Evolutionary conservation across 92 coral and sea anemone genomes (phyloP).

Genomic region (Siderastrea radians): DNA sequence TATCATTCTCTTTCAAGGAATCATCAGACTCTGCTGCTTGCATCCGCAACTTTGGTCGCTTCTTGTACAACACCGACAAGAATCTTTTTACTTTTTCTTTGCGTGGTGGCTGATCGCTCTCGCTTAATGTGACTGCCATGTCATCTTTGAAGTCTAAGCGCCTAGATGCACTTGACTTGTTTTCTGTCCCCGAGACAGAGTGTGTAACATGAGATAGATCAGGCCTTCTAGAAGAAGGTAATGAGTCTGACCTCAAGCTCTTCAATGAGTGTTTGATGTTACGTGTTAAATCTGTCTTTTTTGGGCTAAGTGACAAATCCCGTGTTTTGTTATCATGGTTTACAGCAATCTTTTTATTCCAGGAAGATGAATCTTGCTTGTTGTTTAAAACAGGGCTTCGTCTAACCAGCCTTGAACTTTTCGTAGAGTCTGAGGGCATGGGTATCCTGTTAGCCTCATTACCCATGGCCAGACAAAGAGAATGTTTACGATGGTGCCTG

Average conservation of each 20-base stretch:
- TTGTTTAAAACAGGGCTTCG: background rate
- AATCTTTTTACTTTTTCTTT: slow-evolving; percentile 74
- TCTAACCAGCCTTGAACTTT: background rate
- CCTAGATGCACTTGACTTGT: slow-evolving; percentile 27
- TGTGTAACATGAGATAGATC: background rate
- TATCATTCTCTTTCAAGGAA: background rate
- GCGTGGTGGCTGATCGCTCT: slow-evolving; percentile 66
- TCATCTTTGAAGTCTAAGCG: slow-evolving; percentile 84
- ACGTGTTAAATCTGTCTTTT: background rate
- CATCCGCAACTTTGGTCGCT: slow-evolving; percentile 62
- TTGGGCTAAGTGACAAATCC: slow-evolving; percentile 20
- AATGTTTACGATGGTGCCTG: slow-evolving; percentile 65
- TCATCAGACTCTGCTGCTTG: slow-evolving; percentile 49
- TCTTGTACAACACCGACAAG: slow-evolving; percentile 81
- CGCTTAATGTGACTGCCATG: slow-evolving; percentile 68
- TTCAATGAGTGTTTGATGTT: background rate
- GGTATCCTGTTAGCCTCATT: slow-evolving; percentile 75
- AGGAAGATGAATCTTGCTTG: background rate
- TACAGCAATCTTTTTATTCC: background rate
- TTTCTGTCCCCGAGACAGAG: slow-evolving; percentile 1
- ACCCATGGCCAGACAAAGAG: slow-evolving; percentile 66
- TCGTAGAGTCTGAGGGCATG: slow-evolving; percentile 37
- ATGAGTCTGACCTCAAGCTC: slow-evolving; percentile 12
- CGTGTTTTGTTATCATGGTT: background rate
- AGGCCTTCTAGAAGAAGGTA: slow-evolving; percentile 14